phyloP scores from a whole-genome alignment of 2,888 invertebrate species.

The Clunio marinus region DNA sequence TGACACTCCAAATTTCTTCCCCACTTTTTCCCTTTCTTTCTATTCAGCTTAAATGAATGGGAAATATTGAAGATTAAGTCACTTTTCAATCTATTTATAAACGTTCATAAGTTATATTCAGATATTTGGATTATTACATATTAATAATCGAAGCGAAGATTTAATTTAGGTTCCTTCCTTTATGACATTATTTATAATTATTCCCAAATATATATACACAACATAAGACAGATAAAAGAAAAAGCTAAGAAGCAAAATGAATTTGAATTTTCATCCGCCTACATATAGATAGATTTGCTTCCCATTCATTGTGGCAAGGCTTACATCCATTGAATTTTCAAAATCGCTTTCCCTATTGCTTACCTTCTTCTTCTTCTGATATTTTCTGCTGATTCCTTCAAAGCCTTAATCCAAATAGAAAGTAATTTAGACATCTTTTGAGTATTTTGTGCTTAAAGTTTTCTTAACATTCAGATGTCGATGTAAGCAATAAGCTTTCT shows the following conservation, averaged over 20 bases:
- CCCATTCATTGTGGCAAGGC: too few species aligned
- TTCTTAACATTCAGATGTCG: neutral
- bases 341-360: neutral
- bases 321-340: neutral
- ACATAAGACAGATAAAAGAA: neutral
- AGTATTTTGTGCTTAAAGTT: neutral
- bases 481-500: neutral
- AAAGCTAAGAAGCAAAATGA: neutral
- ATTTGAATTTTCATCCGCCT: neutral
- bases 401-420: conserved; percentile 9
- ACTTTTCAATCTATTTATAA: too few species aligned
- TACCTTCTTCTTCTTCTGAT: neutral
- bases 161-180: too few species aligned
- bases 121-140: too few species aligned
- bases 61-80: too few species aligned
- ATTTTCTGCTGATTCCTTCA: neutral
- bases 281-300: neutral
- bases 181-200: too few species aligned
- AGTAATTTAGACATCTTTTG: conserved; percentile 7
- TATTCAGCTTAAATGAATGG: neutral
- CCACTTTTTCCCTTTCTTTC: neutral
- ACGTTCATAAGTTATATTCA: too few species aligned
- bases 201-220: too few species aligned
- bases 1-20: neutral
- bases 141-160: too few species aligned